Evolutionary conservation across 2,797 vertebrate genomes (phyloP), one percentile per base, ranked within the genome.

Genomic region (Bradypus variegatus): DNA sequence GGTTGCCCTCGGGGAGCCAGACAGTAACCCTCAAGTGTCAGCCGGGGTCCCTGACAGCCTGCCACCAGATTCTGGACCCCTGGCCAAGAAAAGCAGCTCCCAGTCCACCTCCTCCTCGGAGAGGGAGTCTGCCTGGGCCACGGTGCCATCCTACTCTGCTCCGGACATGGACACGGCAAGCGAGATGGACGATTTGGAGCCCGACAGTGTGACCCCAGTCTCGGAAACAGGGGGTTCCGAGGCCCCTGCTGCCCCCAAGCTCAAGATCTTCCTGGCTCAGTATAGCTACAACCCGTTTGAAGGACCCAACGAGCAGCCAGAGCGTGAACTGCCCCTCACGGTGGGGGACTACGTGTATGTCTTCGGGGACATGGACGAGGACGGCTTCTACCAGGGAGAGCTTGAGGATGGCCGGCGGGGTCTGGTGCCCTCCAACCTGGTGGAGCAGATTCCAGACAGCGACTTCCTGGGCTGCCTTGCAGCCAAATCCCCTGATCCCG

Each of bases 351-450:
- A 98, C 77, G 97, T 98, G 92, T 98, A 97, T n/a, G 97, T 98
- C 79, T 98, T 98, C 55, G 98, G 98, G 81, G 98, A 97, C 85
- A 97, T 97, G 98, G 98, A 98, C 80, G 98, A 98, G 25, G 98
- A 98, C 18, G 98, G 98, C 79, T 99, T 99, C 96, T 99, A 98
- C 96, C 97, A 98, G 97, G 98, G 98, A 97, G 98, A 98, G 92
- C 96, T 99, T 95, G 98, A 98, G 97, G 98, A 98, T 1, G 98
- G 98, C 77, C 98, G 97, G 80, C 97, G 97, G 97, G 98, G 98
- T 76, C 97, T 98, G 94, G 98, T 98, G 81, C 98, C 98, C 86
- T 98, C 98, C 81, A 98, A 98, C 93, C 98, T 98, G 89, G 97
- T 97, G 91, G 98, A 98, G 88, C 98, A 98, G 3, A 97, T 99